Conservation (phyloP, 1,140 invertebrate genomes). For the Drosophila setifemur region DNA sequence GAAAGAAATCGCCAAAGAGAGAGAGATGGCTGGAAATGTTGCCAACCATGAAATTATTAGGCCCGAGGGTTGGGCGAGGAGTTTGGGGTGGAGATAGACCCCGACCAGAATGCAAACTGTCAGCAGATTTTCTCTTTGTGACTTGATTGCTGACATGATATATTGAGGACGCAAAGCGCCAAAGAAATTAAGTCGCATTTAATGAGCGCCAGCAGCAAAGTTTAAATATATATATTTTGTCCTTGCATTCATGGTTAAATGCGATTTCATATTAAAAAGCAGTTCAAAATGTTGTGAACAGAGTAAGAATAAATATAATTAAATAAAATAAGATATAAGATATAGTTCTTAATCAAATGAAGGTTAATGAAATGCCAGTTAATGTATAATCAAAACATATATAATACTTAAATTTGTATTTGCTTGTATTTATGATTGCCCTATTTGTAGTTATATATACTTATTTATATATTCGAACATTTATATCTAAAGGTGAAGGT, state of each 20-base stretch:
- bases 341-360: too few relatives aligned
- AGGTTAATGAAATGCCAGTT: too few relatives aligned
- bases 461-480: too few relatives aligned
- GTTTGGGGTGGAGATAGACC: not conserved
- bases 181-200: slow-evolving; percentile 67
- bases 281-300: too few relatives aligned
- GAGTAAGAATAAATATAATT: too few relatives aligned
- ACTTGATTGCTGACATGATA: slow-evolving; percentile 70
- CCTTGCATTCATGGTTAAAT: slow-evolving; percentile 5
- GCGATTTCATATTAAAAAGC: not conserved
- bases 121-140: slow-evolving; percentile 64
- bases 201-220: slow-evolving; percentile 51
- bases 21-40: slow-evolving; percentile 54
- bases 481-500: too few relatives aligned
- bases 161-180: slow-evolving; percentile 37
- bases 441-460: too few relatives aligned
- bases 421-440: too few relatives aligned
- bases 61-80: slow-evolving; percentile 9
- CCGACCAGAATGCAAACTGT: slow-evolving; percentile 56
- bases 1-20: slow-evolving; percentile 13
- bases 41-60: slow-evolving; percentile 71
- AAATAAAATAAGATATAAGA: too few relatives aligned
- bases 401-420: too few relatives aligned
- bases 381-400: too few relatives aligned
- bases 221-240: slow-evolving; percentile 10